Evolutionary conservation across 1,140 invertebrate genomes (phyloP), one percentile per base, ranked within the genome.

Genomic region (Probaryconus sp.): DNA sequence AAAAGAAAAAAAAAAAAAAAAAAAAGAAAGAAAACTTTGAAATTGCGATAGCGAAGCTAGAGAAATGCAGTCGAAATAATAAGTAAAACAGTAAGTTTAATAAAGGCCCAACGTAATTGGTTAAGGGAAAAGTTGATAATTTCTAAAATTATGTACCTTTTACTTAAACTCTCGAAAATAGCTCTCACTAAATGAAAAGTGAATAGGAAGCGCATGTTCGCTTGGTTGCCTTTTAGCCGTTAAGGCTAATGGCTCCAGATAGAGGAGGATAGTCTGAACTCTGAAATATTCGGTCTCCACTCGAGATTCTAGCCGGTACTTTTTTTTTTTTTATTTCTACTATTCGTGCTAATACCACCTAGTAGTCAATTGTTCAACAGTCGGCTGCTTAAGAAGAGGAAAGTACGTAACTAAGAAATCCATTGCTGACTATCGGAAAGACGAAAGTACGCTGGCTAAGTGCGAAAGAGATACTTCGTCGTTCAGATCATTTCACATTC

Each of bases 401-500:
- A 53, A 38, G 9, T 50, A 21, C 16, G 30, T 28, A 38, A 38
- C 48, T 26, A 28, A 53, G 35, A 47, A 33, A 31, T 40, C 24
- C 10, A 24, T 13, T 28, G 38, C 14, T 28, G 33, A 14, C 17
- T 38, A 16, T 14, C 24, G 16, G 17, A 42, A 33, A 16, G 30
- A 10, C 18, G 17, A 9, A 60, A 70, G 50, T 28, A 38, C 18
- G 6, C 42, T 14, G 18, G 51, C 33, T 55, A 67, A 67, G 64
- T 56, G 51, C 37, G 38, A 50, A 58, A 48, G 58, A 68, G 45
- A 28, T 26, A 3, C 7, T 20, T 53, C 50, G 38, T 70, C 51
- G 67, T 70, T 63, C 71, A 51, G 60, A 30, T 73, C 76, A 79
- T 82, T 83, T 77, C 56, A 74, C 76, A 83, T 82, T 82, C 80